phyloP scores from a whole-genome alignment of 2,888 invertebrate genomes.

The Camponotus fellah region DNA sequence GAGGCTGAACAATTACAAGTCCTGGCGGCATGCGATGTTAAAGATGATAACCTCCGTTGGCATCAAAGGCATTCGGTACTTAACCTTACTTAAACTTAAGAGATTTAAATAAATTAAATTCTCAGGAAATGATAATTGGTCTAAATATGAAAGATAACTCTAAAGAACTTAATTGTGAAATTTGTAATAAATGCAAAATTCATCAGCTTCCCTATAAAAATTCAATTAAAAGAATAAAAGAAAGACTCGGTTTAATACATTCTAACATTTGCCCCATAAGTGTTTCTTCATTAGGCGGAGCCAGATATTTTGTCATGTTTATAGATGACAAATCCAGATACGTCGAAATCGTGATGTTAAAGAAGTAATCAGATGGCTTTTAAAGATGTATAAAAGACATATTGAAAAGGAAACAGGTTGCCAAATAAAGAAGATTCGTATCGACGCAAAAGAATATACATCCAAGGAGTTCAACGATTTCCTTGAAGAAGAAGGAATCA shows the following conservation, averaged over 20 bases:
- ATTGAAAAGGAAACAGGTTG: constrained; percentile 17
- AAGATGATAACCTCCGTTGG: constrained; percentile 52
- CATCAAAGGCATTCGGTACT: constrained; percentile 65
- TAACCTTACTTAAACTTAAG: constrained; percentile 66
- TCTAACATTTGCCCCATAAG: constrained; percentile 16
- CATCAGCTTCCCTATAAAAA: constrained; percentile 55
- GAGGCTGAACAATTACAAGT: not conserved
- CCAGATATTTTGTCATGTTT: constrained; percentile 7
- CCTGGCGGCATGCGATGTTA: not conserved
- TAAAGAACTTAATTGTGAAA: constrained; percentile 37
- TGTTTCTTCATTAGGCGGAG: not conserved
- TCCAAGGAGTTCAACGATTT: constrained; percentile 3
- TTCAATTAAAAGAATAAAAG: constrained; percentile 6
- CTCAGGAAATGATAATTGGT: constrained; percentile 55
- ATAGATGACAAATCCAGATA: constrained; percentile 10
- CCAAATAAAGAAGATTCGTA: constrained; percentile 23
- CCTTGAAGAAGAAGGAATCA: constrained; percentile 38
- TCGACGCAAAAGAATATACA: constrained; percentile 11
- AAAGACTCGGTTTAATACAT: not conserved
- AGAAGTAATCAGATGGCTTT: too few relatives aligned
- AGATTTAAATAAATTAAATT: constrained; percentile 62
- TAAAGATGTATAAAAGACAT: not conserved
- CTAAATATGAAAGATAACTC: constrained; percentile 41
- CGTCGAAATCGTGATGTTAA: not conserved
- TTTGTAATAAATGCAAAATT: constrained; percentile 59